Conservation (phyloP, 2,888 invertebrate species). For the Scaptomyza cyrtandrae region DNA sequence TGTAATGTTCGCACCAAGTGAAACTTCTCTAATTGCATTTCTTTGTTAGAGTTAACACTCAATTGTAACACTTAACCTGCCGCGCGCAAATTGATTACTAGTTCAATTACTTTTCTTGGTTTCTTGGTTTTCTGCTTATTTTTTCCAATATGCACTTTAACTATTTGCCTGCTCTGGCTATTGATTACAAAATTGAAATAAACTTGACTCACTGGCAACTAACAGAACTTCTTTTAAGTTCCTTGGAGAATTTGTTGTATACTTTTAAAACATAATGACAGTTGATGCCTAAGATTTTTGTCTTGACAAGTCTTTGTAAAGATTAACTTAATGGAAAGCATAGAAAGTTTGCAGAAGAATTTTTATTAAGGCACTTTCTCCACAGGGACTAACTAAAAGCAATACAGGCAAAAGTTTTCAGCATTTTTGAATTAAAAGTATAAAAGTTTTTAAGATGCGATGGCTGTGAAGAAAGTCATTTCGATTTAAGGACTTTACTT, state of each 20-base stretch:
- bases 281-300: constrained; percentile 16
- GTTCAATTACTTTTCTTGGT: constrained; percentile 9
- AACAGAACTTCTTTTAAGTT: not conserved
- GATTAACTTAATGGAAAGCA: constrained; percentile 46
- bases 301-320: no score
- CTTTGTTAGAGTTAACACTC: constrained; percentile 46
- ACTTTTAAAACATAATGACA: constrained; percentile 4
- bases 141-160: not conserved
- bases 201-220: not conserved
- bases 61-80: constrained; percentile 37
- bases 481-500: no score
- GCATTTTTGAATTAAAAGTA: not conserved
- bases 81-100: constrained; percentile 38
- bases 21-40: constrained; percentile 25
- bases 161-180: constrained; percentile 5
- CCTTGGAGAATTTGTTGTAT: constrained; percentile 2
- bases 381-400: constrained; percentile 28
- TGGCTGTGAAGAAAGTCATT: no score
- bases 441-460: no score
- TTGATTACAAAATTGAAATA: constrained; percentile 10
- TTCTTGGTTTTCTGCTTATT: not conserved
- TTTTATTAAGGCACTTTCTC: not conserved
- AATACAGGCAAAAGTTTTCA: constrained; percentile 6
- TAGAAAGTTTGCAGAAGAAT: constrained; percentile 29
- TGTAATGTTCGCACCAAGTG: not conserved